These are phyloP conservation scores for Fragum fragum DNA, from an alignment of 2,888 invertebrate genomes.

Conservation along the genomic window DNA sequence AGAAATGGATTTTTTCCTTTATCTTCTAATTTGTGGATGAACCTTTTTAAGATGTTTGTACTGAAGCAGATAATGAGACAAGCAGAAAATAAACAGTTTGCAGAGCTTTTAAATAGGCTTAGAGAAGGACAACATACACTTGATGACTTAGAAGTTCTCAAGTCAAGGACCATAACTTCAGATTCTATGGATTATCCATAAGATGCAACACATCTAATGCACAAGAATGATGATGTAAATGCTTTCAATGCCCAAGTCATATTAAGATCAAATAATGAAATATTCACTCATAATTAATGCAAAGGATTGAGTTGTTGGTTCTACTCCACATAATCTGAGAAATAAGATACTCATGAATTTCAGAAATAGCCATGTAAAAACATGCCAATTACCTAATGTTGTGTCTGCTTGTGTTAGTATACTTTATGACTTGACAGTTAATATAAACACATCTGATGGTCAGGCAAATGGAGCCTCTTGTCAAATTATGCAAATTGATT, in stretches of 20 bases:
- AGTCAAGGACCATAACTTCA: slow-evolving; percentile 20
- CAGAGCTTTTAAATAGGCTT: slow-evolving; percentile 67
- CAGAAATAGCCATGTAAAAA: slow-evolving; percentile 29
- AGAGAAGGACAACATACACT: slow-evolving; percentile 62
- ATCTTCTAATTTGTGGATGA: slow-evolving; percentile 63
- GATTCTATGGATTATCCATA: slow-evolving; percentile 37
- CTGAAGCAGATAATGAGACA: slow-evolving; percentile 67
- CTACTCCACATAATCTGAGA: slow-evolving; percentile 26
- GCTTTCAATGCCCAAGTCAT: slow-evolving; percentile 31
- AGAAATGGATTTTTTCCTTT: slow-evolving; percentile 47
- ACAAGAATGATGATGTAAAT: slow-evolving; percentile 33
- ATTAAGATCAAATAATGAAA: slow-evolving; percentile 7
- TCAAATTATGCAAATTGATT: slow-evolving; percentile 30
- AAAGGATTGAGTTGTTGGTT: slow-evolving; percentile 42
- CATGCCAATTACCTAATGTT: slow-evolving; percentile 33
- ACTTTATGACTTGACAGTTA: slow-evolving; percentile 54
- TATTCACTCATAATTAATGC: slow-evolving; percentile 31
- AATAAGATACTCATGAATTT: slow-evolving; percentile 30
- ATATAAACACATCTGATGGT: slow-evolving; percentile 53
- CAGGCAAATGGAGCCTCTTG: slow-evolving; percentile 57
- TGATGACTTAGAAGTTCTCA: slow-evolving; percentile 55
- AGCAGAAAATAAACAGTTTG: slow-evolving; percentile 63
- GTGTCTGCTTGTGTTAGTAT: slow-evolving; percentile 39
- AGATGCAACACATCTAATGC: slow-evolving; percentile 23
- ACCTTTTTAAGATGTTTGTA: slow-evolving; percentile 59